A percentile compares a stretch with the other conserved stretches of the same genome.
Conservation (phyloP, 2,888 invertebrate genomes). For the Acanthococcus lagerstroemiae region DNA sequence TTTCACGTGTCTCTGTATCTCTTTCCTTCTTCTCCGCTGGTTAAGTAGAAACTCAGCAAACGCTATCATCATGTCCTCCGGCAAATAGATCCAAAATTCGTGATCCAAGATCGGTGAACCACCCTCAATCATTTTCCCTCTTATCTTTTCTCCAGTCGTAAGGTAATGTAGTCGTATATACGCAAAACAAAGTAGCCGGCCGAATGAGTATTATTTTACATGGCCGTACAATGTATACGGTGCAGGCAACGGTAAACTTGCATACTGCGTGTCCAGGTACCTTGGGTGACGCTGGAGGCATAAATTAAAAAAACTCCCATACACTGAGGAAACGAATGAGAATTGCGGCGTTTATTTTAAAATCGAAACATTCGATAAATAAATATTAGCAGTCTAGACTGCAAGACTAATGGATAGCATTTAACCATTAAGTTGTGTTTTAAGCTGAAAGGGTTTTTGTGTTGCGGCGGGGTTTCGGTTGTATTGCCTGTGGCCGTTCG, state of each 20-base stretch:
- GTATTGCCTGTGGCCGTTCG: slow-evolving; percentile 22
- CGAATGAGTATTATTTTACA: no score
- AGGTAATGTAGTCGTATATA: no score
- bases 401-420: slow-evolving; percentile 29
- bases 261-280: not conserved
- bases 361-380: slow-evolving; percentile 26
- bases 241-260: not conserved
- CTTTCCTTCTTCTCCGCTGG: no score
- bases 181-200: no score
- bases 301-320: not conserved
- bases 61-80: no score
- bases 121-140: no score
- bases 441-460: slow-evolving; percentile 28
- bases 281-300: not conserved
- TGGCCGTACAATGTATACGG: not conserved
- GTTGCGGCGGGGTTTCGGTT: slow-evolving; percentile 26
- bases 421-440: slow-evolving; percentile 27
- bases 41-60: no score
- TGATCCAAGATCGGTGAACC: no score
- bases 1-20: no score
- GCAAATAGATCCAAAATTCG: no score
- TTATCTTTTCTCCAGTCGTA: no score
- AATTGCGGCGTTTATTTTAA: slow-evolving; percentile 15
- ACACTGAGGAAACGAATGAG: not conserved
- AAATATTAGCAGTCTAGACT: slow-evolving; percentile 30